Conservation (phyloP, 2,888 invertebrate genomes). For the Nowickia ferox region DNA sequence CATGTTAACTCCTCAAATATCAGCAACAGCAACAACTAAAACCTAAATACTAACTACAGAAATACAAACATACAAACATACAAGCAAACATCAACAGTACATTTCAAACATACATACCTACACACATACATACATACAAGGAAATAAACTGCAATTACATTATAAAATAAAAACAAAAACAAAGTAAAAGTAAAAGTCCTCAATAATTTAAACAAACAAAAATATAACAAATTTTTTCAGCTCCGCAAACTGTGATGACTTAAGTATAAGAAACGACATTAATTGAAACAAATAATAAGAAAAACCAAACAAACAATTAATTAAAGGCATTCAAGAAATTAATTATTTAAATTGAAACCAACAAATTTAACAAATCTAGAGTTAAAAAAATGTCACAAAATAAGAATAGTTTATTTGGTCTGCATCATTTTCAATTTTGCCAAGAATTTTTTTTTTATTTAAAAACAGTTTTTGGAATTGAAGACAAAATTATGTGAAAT, state of each 20-base stretch:
- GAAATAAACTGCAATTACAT: constrained; percentile 65
- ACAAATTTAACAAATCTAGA: constrained; percentile 46
- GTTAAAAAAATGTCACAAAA: constrained; percentile 32
- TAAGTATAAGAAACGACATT: constrained; percentile 82
- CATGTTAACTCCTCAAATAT: constrained; percentile 41
- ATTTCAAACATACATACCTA: constrained; percentile 38
- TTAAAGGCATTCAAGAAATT: constrained; percentile 48
- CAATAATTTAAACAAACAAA: constrained; percentile 74
- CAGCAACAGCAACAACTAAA: constrained; percentile 15
- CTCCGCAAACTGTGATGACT: constrained; percentile 84
- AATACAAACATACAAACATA: background rate
- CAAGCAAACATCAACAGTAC: constrained; percentile 34
- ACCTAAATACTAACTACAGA: background rate
- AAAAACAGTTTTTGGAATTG: background rate
- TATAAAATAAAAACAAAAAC: constrained; percentile 52
- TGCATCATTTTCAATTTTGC: constrained; percentile 54
- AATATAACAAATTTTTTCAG: constrained; percentile 80
- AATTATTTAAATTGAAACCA: constrained; percentile 56
- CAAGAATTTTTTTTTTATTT: constrained; percentile 16
- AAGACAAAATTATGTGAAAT: background rate
- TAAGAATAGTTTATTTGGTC: constrained; percentile 27
- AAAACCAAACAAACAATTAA: constrained; percentile 61
- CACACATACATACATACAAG: constrained; percentile 54
- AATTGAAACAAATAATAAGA: constrained; percentile 75
- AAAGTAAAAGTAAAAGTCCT: constrained; percentile 68